These are phyloP conservation scores for Drosophila cardini DNA, from an alignment of 1,140 invertebrate species.

Conservation along the genomic window DNA sequence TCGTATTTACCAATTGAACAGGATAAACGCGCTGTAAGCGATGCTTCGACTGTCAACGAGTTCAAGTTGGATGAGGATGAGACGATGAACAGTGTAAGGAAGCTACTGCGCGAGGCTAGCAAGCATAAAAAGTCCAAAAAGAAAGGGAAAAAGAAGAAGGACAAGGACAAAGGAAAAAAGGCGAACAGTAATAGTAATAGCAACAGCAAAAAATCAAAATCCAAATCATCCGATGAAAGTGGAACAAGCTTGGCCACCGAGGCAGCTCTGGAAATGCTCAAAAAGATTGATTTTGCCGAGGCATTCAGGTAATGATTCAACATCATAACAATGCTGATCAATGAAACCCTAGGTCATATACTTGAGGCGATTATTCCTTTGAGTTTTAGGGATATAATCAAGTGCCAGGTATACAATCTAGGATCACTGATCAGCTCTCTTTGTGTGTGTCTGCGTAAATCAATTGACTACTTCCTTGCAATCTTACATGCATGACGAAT, in stretches of 20 bases:
- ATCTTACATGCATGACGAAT: constrained; percentile 36
- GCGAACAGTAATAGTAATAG: constrained; percentile 87
- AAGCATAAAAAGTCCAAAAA: constrained; percentile 92
- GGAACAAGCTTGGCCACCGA: constrained; percentile 18
- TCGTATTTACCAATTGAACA: constrained; percentile 85
- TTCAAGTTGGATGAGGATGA: constrained; percentile 91
- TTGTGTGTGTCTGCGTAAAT: neutral
- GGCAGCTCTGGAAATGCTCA: constrained; percentile 59
- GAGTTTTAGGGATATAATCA: neutral
- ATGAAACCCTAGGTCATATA: constrained; percentile 7
- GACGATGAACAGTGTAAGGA: constrained; percentile 92
- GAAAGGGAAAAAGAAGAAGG: constrained; percentile 87
- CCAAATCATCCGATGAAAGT: constrained; percentile 84
- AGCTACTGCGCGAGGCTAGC: constrained; percentile 91
- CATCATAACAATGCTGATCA: constrained; percentile 11
- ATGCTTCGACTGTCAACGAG: constrained; percentile 61
- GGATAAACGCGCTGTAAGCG: constrained; percentile 65
- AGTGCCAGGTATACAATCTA: constrained; percentile 4
- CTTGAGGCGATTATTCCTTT: neutral
- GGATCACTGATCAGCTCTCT: neutral
- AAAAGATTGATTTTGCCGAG: constrained; percentile 88
- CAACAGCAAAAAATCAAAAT: constrained; percentile 87
- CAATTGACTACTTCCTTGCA: constrained; percentile 24
- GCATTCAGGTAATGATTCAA: constrained; percentile 86
- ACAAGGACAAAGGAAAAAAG: constrained; percentile 86